Evolutionary conservation across 2,113 vertebrate genomes (phyloP).

Genomic region (Calyptommatus sinebrachiatus): DNA sequence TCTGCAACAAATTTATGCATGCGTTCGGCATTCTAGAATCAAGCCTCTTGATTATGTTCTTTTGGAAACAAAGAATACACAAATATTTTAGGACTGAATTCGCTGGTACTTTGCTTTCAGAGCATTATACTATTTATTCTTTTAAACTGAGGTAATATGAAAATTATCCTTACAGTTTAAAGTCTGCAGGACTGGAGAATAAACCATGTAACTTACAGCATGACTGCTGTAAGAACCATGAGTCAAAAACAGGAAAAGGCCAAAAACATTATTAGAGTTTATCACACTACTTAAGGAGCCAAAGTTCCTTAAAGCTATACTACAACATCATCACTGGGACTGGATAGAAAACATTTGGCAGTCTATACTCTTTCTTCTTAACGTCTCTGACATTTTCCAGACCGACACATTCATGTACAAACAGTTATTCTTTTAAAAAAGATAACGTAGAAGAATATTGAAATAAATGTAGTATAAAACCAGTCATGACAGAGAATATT

Average conservation of each 20-base stretch:
- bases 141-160: slow-evolving; percentile 45
- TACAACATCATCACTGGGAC: slow-evolving; percentile 49
- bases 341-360: slow-evolving; percentile 49
- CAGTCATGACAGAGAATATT: slow-evolving; percentile 53
- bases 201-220: slow-evolving; percentile 27
- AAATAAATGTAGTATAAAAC: slow-evolving; percentile 60
- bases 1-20: slow-evolving; percentile 4
- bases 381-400: slow-evolving; percentile 47
- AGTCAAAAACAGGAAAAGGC: slow-evolving; percentile 33
- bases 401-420: slow-evolving; percentile 37
- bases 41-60: slow-evolving; percentile 32
- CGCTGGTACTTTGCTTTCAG: slow-evolving; percentile 9
- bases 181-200: slow-evolving; percentile 32
- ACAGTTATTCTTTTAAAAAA: slow-evolving; percentile 50
- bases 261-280: slow-evolving; percentile 43
- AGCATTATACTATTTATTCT: slow-evolving; percentile 10
- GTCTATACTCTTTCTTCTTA: slow-evolving; percentile 38
- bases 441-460: slow-evolving; percentile 63
- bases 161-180: slow-evolving; percentile 45
- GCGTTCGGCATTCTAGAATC: slow-evolving; percentile 25
- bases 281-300: slow-evolving; percentile 42
- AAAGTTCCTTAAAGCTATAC: slow-evolving; percentile 39
- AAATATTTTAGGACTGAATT: slow-evolving; percentile 27
- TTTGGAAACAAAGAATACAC: slow-evolving; percentile 20
- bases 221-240: slow-evolving; percentile 23